These are phyloP conservation scores for Andinoacara biseriatus DNA, from an alignment of 2,113 vertebrate species.

Conservation along the genomic window DNA sequence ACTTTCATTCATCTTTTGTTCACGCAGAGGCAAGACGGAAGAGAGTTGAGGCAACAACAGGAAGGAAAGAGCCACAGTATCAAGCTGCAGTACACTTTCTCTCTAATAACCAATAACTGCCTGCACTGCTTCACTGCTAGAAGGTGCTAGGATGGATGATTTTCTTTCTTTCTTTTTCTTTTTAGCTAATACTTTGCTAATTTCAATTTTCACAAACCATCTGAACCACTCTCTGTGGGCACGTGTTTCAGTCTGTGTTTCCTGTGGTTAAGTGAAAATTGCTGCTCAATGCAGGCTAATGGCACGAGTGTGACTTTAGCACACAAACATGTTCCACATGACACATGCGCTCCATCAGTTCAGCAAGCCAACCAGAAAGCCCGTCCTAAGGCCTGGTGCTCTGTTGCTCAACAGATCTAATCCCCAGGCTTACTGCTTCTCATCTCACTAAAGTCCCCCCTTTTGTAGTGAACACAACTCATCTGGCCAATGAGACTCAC, in stretches of 20 bases:
- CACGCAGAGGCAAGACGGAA: neutral
- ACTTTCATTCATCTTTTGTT: neutral
- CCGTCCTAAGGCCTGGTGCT: slow-evolving; percentile 43
- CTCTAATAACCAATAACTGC: neutral
- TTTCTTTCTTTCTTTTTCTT: too few relatives aligned
- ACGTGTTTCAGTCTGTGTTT: neutral
- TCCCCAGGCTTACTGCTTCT: slow-evolving; percentile 68
- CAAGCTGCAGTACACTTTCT: neutral
- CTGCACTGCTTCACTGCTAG: neutral
- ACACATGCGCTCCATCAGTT: slow-evolving; percentile 53
- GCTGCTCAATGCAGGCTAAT: slow-evolving; percentile 18
- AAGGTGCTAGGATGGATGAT: neutral
- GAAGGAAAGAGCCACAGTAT: neutral
- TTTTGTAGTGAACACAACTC: slow-evolving; percentile 67
- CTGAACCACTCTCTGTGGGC: neutral
- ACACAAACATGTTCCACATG: slow-evolving; percentile 53
- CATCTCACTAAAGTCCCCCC: slow-evolving; percentile 65
- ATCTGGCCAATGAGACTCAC: slow-evolving; percentile 57
- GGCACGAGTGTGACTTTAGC: slow-evolving; percentile 20
- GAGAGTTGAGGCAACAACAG: neutral
- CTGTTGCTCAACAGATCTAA: slow-evolving; percentile 72
- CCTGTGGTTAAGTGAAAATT: slow-evolving; percentile 26
- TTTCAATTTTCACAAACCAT: neutral
- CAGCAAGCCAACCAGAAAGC: slow-evolving; percentile 60
- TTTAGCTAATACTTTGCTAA: neutral